Evolutionary conservation across 2,888 invertebrate genomes (phyloP).

Genomic region (Aporophyla lueneburgensis): DNA sequence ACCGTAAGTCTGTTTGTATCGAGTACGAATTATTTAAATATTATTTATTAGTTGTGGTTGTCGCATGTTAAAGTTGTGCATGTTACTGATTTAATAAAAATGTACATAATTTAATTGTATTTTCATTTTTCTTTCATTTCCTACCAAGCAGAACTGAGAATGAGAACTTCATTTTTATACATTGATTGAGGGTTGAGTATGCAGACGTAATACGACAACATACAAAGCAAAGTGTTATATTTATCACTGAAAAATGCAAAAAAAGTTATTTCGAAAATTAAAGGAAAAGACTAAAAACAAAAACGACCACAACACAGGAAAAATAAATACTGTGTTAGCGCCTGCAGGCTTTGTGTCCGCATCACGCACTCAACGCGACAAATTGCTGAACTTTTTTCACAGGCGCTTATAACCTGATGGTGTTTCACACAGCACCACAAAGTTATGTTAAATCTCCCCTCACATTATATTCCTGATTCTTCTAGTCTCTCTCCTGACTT

Average conservation of each 20-base stretch:
- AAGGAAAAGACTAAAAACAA: too few relatives aligned
- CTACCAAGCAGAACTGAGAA: background rate
- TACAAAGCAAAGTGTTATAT: too few relatives aligned
- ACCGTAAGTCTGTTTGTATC: background rate
- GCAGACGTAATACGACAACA: background rate
- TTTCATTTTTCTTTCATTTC: slow-evolving; percentile 3
- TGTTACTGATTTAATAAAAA: slow-evolving; percentile 55
- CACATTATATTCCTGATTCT: too few relatives aligned
- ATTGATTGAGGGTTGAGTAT: background rate
- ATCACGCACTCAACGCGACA: background rate
- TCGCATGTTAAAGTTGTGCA: slow-evolving; percentile 47
- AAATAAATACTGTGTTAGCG: too few relatives aligned
- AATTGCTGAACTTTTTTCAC: background rate
- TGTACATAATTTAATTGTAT: slow-evolving; percentile 54
- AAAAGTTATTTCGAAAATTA: too few relatives aligned
- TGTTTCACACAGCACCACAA: too few relatives aligned
- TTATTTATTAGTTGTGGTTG: slow-evolving; percentile 43
- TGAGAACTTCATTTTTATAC: background rate
- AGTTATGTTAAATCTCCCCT: too few relatives aligned
- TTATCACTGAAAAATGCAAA: too few relatives aligned
- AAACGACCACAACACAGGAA: too few relatives aligned
- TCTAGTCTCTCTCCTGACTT: too few relatives aligned
- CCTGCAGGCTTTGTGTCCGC: background rate
- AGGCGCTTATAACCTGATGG: background rate
- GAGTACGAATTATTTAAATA: slow-evolving; percentile 27